Percentiles rank a stretch among this genome's conserved stretches.
Conservation (phyloP, 2,113 vertebrate genomes). For the Calidris pygmaea region DNA sequence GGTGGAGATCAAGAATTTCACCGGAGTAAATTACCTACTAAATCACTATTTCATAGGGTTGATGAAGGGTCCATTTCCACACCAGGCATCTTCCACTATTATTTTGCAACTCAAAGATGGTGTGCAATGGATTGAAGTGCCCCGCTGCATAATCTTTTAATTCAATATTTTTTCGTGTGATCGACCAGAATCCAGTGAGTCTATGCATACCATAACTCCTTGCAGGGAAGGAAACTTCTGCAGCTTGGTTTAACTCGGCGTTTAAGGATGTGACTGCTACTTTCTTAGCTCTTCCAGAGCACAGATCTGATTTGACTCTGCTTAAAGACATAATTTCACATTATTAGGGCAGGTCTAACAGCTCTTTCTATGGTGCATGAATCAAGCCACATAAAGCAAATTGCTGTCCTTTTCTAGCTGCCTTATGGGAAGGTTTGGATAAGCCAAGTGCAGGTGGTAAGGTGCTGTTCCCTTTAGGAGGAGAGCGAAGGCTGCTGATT, state of each 20-base stretch:
- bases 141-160: background rate
- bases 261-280: background rate
- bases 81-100: background rate
- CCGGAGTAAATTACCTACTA: background rate
- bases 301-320: background rate
- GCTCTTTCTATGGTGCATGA: background rate
- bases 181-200: background rate
- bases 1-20: slow-evolving; percentile 7
- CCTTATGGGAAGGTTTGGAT: background rate
- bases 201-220: background rate
- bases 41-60: background rate
- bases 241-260: background rate
- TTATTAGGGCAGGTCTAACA: background rate
- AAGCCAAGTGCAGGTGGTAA: background rate
- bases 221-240: background rate
- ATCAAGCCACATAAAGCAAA: background rate
- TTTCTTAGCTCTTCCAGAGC: background rate
- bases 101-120: background rate
- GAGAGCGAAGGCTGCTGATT: background rate
- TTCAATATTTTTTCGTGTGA: background rate
- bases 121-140: background rate
- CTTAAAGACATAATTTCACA: background rate
- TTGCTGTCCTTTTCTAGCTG: background rate
- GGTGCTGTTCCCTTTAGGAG: background rate
- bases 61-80: background rate